Base-by-base conservation (phyloP, 1,140 invertebrate species). In the Meloidogyne hapla region DNA sequence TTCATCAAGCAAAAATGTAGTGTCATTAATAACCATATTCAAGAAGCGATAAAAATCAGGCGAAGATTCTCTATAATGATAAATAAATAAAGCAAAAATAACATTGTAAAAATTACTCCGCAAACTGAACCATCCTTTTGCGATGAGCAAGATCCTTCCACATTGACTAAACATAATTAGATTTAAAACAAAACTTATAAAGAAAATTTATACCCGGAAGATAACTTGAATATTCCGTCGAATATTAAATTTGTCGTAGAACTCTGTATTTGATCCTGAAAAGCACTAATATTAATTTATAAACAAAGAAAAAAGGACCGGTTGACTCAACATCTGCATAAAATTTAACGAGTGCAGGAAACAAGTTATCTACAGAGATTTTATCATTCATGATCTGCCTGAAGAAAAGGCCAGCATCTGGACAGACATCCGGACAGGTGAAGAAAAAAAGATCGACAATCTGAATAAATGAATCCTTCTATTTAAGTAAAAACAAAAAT, bases 11-110 rank as follows among this genome's bases (percentile, higher is more conserved):
- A 98, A 90, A 88, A 96, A 99, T 42, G 95, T 98, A 10, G 95
- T 97, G 87, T 98, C 96, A 87, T 98, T 99, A 93, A 98, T 98
- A 64, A 98, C 88, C 94, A 98, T 98, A 88, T 99, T 99, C 38
- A 98, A 92, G 87, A 98, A 99, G 81, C 95, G 94, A 4, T 97
- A 94, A 89, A 98, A 98, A 87, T 97, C 83, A 2, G 77, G 93
- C 80, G 93, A 93, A 12, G 93, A 93, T 70, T 91, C 92, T 65
- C 89, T 90, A 48, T 79, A 87, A 78, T 38, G 73, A 75, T n/a
- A 67, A 85, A 25, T 10, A 23, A 3, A 21, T 68, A 79, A 74
- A 69, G 21, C n/a, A n/a, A n/a, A n/a, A 48, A 69, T 23, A 75
- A 13, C 12, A 26, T 26, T 28, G 10, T 45, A 3, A 26, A 45